Conservation (phyloP, 2,113 vertebrate genomes). For the Phrynocephalus versicolor region DNA sequence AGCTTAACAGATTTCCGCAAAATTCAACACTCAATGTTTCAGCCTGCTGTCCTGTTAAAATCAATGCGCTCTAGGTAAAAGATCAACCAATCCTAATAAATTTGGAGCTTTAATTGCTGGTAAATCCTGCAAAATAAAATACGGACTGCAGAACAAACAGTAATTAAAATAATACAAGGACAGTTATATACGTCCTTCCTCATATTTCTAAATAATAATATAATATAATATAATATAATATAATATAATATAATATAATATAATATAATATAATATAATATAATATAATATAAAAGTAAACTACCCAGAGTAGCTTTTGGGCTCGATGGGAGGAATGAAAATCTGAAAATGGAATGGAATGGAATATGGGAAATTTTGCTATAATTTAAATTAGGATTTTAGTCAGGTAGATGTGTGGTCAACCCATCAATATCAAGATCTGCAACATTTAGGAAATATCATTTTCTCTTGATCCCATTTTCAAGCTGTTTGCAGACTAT, state of each 20-base stretch:
- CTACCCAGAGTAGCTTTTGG: too few species aligned
- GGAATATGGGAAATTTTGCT: background rate
- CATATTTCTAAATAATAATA: too few species aligned
- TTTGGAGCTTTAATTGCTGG: too few species aligned
- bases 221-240: too few species aligned
- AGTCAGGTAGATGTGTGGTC: background rate
- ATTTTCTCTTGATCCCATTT: background rate
- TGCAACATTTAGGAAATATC: background rate
- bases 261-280: background rate
- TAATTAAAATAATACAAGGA: too few species aligned
- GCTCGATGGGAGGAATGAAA: too few species aligned
- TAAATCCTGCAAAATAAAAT: too few species aligned
- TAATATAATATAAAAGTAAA: background rate
- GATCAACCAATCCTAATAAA: background rate
- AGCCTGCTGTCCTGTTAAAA: background rate
- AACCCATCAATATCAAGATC: background rate
- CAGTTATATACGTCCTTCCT: too few species aligned
- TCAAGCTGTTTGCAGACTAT: background rate
- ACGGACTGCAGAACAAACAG: too few species aligned
- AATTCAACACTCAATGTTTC: background rate
- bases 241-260: too few species aligned
- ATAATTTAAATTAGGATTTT: too few species aligned
- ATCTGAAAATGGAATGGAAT: too few species aligned
- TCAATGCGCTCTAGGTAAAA: background rate
- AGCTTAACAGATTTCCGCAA: background rate